Evolutionary conservation across 2,888 invertebrate genomes (phyloP).

Genomic region (Lepidochrysops patricia): DNA sequence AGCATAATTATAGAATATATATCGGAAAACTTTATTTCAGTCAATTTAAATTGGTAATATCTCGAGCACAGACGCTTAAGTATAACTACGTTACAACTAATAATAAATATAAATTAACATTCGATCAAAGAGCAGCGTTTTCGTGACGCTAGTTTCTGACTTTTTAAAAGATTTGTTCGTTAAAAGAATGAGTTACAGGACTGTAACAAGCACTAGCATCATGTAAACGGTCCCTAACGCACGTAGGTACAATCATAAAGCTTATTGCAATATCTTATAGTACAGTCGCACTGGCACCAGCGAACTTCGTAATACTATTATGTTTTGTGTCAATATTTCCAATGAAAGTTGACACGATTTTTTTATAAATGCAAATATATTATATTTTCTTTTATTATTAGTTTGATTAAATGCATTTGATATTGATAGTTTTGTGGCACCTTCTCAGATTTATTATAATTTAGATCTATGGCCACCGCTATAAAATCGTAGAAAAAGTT

Average conservation of each 20-base stretch:
- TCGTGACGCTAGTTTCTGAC: neutral
- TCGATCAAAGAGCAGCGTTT: conserved; percentile 28
- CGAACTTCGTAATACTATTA: conserved; percentile 29
- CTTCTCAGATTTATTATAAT: too few species aligned
- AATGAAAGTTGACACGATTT: neutral
- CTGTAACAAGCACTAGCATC: neutral
- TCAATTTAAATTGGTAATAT: conserved; percentile 5
- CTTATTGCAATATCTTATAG: conserved; percentile 47
- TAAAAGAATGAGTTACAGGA: neutral
- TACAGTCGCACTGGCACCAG: conserved; percentile 34
- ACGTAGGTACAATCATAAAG: conserved; percentile 57
- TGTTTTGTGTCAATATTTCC: neutral
- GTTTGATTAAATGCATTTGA: too few species aligned
- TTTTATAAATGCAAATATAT: neutral
- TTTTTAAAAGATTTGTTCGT: neutral
- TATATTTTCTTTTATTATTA: neutral
- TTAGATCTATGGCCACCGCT: too few species aligned
- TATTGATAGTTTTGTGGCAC: too few species aligned
- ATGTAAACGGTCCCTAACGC: conserved; percentile 28
- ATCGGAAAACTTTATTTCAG: neutral
- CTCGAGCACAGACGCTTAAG: conserved; percentile 4
- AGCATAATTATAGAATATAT: neutral
- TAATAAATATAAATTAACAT: conserved; percentile 51
- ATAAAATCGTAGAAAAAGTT: conserved; percentile 15
- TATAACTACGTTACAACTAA: conserved; percentile 24